These are phyloP conservation scores for Diarsia dahlii DNA, from an alignment of 2,888 invertebrate species.

Conservation along the genomic window DNA sequence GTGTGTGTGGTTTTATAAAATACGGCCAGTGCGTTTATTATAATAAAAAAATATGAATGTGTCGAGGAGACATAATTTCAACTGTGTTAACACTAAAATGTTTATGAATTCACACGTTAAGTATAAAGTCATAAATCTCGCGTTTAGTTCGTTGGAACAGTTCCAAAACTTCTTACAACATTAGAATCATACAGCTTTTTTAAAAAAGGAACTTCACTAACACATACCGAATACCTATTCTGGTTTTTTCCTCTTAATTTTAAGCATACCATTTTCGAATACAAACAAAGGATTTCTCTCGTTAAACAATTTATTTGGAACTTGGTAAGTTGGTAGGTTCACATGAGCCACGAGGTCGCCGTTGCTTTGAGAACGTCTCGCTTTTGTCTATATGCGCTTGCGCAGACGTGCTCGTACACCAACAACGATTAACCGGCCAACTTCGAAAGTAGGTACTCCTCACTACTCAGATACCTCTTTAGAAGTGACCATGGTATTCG, in stretches of 20 bases:
- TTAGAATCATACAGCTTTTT: constrained; percentile 55
- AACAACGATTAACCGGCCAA: constrained; percentile 76
- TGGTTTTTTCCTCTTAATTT: constrained; percentile 63
- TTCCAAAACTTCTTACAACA: constrained; percentile 72
- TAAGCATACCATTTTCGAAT: constrained; percentile 75
- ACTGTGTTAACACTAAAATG: constrained; percentile 62
- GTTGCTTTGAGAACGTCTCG: constrained; percentile 83
- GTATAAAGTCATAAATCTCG: constrained; percentile 70
- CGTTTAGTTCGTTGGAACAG: constrained; percentile 69
- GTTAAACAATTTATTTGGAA: constrained; percentile 81
- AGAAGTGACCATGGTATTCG: constrained; percentile 56
- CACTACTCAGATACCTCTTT: constrained; percentile 41
- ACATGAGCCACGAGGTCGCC: constrained; percentile 81
- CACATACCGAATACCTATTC: constrained; percentile 22
- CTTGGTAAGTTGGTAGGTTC: constrained; percentile 80
- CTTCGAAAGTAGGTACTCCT: constrained; percentile 60
- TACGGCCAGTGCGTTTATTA: constrained; percentile 13
- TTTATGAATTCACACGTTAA: constrained; percentile 67
- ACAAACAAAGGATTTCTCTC: constrained; percentile 82
- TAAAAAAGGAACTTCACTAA: constrained; percentile 36
- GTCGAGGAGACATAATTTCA: constrained; percentile 62
- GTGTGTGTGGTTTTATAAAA: constrained; percentile 36
- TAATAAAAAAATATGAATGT: constrained; percentile 54
- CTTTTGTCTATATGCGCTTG: constrained; percentile 82
- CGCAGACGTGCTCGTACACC: constrained; percentile 76